Evolutionary conservation across 53 echinoderm and acorn worm genomes (phyloP), one percentile per base, ranked within the genome.

Genomic region (Echinometra lucunter): DNA sequence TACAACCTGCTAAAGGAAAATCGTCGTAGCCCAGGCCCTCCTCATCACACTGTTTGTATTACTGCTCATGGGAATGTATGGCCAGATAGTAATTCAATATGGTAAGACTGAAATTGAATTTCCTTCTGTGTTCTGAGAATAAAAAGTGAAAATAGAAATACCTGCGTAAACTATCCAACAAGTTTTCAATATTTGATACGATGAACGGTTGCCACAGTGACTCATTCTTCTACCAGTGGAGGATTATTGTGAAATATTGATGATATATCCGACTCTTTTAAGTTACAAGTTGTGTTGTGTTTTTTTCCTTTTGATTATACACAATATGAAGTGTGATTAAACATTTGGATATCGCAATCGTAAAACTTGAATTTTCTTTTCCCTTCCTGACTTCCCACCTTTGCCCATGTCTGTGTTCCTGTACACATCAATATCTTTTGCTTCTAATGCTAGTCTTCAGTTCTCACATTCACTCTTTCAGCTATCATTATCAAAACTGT

Each of bases 81-180:
- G 34, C 45, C 57, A 37, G 10, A 37, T 60, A 32, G 91, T 91
- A 91, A 91, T 91, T 67, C 91, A 67, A 91, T 91, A 7, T 91
- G 35, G 69, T 42, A n/a, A 91, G n/a, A 66, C 91, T 91, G 91
- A 91, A 91, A 91, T 91, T 91, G 91, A 67, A 91, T 66, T 91
- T 89, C 57, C 89, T 57, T 58, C 35, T 60, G 89, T 37, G 60
- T 89, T 58, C 89, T 58, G 1, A 40, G 89, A 89, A 89, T 89
- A 58, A 18, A 83, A 83, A 83, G 7, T 15, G 85, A 83, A 83
- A 83, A 83, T 83, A 28, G 85, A 83, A 83, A 49, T 47, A 83
- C 85, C 85, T 83, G 85, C 35, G 45, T 83, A 49, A 83, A 83
- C 49, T 83, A 83, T 83, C 85, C 1, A 6, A 83, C 85, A 49